Evolutionary conservation across 2,888 invertebrate species (phyloP).

Genomic region (Cyclophora albipunctata): DNA sequence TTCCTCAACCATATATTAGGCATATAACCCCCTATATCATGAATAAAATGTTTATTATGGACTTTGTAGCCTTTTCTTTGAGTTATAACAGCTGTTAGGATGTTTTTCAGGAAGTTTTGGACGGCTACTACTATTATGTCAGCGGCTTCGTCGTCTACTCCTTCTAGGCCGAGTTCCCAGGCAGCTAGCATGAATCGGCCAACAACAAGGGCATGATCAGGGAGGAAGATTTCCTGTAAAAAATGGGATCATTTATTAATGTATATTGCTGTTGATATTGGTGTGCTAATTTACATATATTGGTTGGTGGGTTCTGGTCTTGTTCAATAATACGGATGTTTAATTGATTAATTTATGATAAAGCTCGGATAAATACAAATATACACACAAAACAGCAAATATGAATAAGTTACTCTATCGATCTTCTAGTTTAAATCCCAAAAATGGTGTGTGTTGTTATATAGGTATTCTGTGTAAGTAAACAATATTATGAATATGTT

Average conservation of each 20-base stretch:
- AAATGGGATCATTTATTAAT: background rate
- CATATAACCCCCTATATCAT: slow-evolving; percentile 85
- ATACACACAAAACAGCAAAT: no score
- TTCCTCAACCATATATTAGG: slow-evolving; percentile 89
- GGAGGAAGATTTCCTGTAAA: slow-evolving; percentile 84
- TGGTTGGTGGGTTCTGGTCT: no score
- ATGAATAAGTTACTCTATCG: no score
- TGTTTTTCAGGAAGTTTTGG: slow-evolving; percentile 86
- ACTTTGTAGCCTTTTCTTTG: slow-evolving; percentile 87
- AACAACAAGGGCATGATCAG: slow-evolving; percentile 87
- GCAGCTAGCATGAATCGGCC: slow-evolving; percentile 89
- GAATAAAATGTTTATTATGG: slow-evolving; percentile 82
- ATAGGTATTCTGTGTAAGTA: no score
- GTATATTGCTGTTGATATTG: no score
- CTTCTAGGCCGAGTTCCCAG: slow-evolving; percentile 91
- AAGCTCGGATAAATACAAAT: no score
- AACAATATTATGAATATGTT: background rate
- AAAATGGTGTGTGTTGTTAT: no score
- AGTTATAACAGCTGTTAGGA: slow-evolving; percentile 85
- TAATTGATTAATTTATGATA: no score
- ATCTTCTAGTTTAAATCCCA: no score
- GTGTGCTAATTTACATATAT: no score
- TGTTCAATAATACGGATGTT: no score
- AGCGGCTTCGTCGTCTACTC: slow-evolving; percentile 88
- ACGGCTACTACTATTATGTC: slow-evolving; percentile 88